A percentile compares a stretch with the other conserved stretches of the same genome.
These are phyloP conservation scores for Heterodera schachtii DNA, from an alignment of 1,140 invertebrate genomes.

Conservation along the genomic window DNA sequence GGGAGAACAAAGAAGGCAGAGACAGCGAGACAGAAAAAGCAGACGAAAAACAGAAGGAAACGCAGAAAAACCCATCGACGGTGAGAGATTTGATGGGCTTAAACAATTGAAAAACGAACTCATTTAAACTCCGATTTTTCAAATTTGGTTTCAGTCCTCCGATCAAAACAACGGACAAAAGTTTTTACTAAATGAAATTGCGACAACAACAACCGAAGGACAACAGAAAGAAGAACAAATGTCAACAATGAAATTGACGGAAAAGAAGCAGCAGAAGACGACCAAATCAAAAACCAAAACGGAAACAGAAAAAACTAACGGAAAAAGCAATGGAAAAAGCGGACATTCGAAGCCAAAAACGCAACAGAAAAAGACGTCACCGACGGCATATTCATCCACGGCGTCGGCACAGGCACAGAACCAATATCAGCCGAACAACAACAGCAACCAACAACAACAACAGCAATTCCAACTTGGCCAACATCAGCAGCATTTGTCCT, in stretches of 20 bases:
- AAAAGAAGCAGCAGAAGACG: background rate
- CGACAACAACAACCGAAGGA: background rate
- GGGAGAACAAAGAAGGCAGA: background rate
- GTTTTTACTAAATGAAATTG: background rate
- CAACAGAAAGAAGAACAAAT: background rate
- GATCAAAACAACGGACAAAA: background rate
- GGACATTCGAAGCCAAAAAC: background rate
- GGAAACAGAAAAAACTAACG: background rate
- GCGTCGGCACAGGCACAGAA: background rate
- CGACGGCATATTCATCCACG: no score
- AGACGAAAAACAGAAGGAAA: background rate
- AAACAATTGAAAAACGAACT: no score
- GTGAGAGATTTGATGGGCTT: background rate
- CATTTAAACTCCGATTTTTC: no score
- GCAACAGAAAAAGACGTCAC: no score
- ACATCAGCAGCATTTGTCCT: background rate
- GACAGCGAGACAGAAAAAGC: background rate
- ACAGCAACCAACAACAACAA: background rate
- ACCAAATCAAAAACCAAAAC: background rate
- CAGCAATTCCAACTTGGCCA: background rate
- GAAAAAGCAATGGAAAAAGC: background rate
- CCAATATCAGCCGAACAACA: no score
- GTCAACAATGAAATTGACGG: background rate
- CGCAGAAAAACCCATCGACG: background rate
- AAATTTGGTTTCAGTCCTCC: background rate